Percentiles rank a stretch among this genome's conserved stretches.
Evolutionary conservation across 2,797 vertebrate genomes (phyloP).

Genomic region (Poeciliopsis presidionis): DNA sequence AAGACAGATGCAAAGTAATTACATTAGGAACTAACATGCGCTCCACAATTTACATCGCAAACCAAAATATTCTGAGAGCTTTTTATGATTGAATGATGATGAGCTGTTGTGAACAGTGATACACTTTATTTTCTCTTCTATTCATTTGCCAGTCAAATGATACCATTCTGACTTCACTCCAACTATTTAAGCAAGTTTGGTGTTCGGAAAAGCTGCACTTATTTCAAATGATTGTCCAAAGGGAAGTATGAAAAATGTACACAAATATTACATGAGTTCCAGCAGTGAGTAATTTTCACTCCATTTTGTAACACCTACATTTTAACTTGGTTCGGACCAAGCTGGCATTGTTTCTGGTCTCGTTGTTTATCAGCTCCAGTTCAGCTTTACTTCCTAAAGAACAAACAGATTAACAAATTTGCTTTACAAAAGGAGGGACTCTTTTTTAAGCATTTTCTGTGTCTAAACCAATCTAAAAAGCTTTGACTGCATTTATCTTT

Average conservation of each 20-base stretch:
- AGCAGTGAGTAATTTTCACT: background rate
- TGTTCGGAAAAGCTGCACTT: background rate
- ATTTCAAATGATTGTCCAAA: conserved; percentile 8
- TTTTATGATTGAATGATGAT: background rate
- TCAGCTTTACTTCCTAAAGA: conserved; percentile 60
- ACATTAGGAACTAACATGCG: background rate
- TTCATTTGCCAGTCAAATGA: conserved; percentile 61
- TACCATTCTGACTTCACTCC: background rate
- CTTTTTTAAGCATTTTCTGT: background rate
- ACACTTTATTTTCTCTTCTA: conserved; percentile 4
- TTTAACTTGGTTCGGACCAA: conserved; percentile 66
- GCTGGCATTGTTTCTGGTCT: conserved; percentile 63
- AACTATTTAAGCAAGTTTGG: conserved; percentile 26
- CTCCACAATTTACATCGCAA: background rate
- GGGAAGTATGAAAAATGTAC: background rate
- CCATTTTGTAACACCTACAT: conserved; percentile 49
- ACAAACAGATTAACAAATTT: background rate
- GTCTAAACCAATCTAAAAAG: background rate
- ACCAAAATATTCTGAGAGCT: conserved; percentile 3
- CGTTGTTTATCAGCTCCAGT: conserved; percentile 67
- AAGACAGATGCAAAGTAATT: background rate
- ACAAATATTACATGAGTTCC: background rate
- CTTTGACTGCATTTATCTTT: background rate
- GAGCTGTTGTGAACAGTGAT: background rate
- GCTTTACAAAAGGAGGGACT: background rate